Percentiles rank a stretch among this genome's conserved stretches.
phyloP scores from a whole-genome alignment of 2,888 invertebrate species.

The Linnaemya tessellans region DNA sequence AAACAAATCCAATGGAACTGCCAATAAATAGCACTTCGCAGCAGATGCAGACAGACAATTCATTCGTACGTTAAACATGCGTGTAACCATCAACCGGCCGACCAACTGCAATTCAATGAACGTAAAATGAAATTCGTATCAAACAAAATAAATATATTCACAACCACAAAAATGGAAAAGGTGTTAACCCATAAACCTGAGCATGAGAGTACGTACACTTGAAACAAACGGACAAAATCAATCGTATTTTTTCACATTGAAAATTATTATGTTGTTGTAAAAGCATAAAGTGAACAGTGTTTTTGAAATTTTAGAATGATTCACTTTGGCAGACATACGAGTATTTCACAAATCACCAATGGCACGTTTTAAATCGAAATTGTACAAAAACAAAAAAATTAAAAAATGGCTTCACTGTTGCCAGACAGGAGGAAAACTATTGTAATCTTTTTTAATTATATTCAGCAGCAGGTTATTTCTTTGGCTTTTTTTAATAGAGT shows the following conservation, averaged over 20 bases:
- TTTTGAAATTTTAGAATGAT: slow-evolving; percentile 47
- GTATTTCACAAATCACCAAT: slow-evolving; percentile 32
- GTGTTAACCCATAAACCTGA: slow-evolving; percentile 52
- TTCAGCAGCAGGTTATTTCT: slow-evolving; percentile 43
- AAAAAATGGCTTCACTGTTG: slow-evolving; percentile 10
- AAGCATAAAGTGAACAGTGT: background rate
- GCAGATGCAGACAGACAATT: slow-evolving; percentile 21
- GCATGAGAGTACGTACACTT: background rate
- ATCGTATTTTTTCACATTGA: background rate
- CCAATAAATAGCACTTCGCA: slow-evolving; percentile 38
- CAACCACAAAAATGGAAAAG: slow-evolving; percentile 10
- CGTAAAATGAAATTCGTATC: slow-evolving; percentile 47
- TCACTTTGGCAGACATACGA: slow-evolving; percentile 33
- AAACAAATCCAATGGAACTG: slow-evolving; percentile 48
- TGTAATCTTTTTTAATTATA: slow-evolving; percentile 10
- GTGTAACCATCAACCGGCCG: slow-evolving; percentile 43
- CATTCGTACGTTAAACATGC: slow-evolving; percentile 49
- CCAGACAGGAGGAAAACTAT: slow-evolving; percentile 36
- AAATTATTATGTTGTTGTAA: slow-evolving; percentile 14
- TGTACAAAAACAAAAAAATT: slow-evolving; percentile 30
- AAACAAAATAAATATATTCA: slow-evolving; percentile 27
- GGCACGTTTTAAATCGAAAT: slow-evolving; percentile 63
- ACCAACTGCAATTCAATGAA: slow-evolving; percentile 52
- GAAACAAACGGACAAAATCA: slow-evolving; percentile 14
- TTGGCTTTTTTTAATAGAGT: slow-evolving; percentile 19